A percentile compares a stretch with the other conserved stretches of the same genome.
Conservation (phyloP, 2,888 invertebrate genomes). For the Ernsta delagoae region DNA sequence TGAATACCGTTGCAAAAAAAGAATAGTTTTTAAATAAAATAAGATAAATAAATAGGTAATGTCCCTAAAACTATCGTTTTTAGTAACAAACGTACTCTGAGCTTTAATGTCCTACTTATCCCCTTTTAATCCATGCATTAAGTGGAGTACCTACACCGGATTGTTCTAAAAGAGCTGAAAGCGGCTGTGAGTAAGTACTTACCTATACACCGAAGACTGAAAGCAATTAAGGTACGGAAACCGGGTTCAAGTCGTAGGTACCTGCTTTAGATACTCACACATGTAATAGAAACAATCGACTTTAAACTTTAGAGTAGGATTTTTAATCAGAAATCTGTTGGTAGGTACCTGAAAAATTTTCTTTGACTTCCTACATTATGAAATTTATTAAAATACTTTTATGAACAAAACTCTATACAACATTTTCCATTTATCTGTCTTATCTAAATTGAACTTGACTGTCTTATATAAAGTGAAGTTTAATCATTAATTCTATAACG, state of each 20-base stretch:
- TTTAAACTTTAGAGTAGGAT: too few relatives aligned
- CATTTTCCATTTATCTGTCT: too few relatives aligned
- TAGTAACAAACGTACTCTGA: not conserved
- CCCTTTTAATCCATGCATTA: conserved; percentile 25
- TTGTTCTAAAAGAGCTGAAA: conserved; percentile 15
- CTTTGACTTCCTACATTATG: too few relatives aligned
- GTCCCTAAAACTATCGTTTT: not conserved
- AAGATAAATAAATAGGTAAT: too few relatives aligned
- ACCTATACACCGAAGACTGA: conserved; percentile 3
- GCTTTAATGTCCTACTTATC: conserved; percentile 3
- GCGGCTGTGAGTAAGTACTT: not conserved
- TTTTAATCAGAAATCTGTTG: too few relatives aligned
- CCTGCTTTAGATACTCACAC: not conserved
- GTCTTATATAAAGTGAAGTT: conserved; percentile 12
- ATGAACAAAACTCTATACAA: not conserved
- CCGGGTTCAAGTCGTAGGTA: not conserved
- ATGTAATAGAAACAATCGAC: too few relatives aligned
- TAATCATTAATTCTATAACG: conserved; percentile 26
- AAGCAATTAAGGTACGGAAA: conserved; percentile 12
- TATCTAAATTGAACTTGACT: too few relatives aligned
- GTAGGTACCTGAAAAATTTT: too few relatives aligned
- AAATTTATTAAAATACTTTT: not conserved
- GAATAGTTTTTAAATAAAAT: too few relatives aligned
- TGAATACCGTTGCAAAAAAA: too few relatives aligned
- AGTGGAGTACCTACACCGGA: conserved; percentile 15